Evolutionary conservation across 2,113 vertebrate species (phyloP).

Genomic region (Mormyrus lacerda): DNA sequence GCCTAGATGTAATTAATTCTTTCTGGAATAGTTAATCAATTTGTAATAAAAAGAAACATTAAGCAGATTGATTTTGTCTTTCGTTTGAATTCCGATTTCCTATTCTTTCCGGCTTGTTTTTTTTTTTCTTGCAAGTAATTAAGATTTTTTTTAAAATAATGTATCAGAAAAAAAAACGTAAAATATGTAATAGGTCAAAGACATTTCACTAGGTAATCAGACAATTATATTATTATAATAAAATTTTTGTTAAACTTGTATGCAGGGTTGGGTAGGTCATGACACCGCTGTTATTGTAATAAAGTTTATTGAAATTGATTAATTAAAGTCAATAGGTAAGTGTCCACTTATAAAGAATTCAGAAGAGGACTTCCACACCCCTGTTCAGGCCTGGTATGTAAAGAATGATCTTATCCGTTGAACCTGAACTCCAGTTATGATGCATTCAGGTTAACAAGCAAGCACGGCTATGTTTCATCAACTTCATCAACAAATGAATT

Average conservation of each 20-base stretch:
- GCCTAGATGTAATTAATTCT: conserved; percentile 75
- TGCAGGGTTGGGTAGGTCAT: neutral
- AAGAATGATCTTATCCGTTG: neutral
- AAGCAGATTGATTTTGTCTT: conserved; percentile 69
- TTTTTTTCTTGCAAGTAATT: neutral
- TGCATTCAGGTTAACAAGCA: neutral
- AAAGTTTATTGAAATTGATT: neutral
- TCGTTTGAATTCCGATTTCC: conserved; percentile 61
- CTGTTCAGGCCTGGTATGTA: neutral
- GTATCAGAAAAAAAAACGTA: neutral
- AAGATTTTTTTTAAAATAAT: neutral
- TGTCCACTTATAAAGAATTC: neutral
- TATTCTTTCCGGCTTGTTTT: conserved; percentile 42
- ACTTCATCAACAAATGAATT: neutral
- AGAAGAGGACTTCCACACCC: neutral
- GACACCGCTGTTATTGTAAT: neutral
- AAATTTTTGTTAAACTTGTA: neutral
- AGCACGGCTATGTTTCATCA: neutral
- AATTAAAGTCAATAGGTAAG: neutral
- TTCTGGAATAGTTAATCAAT: conserved; percentile 76
- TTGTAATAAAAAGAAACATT: conserved; percentile 79
- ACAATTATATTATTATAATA: neutral
- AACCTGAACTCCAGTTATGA: neutral
- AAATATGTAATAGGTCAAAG: neutral
- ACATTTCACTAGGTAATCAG: neutral